phyloP scores from a whole-genome alignment of 2,113 vertebrate genomes.

The Vanacampus margaritifer region DNA sequence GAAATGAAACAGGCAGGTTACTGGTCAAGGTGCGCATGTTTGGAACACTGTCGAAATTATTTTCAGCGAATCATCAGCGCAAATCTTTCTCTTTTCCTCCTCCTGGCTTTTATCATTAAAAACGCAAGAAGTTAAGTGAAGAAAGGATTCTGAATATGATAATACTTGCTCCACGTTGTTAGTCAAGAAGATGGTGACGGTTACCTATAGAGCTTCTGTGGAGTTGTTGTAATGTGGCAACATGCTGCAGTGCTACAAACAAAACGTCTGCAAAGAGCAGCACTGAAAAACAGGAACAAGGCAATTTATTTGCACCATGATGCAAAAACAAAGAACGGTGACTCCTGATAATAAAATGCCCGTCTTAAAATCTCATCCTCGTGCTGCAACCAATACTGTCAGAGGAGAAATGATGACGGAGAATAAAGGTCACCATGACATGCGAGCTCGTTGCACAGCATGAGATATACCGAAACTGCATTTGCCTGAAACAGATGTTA shows the following conservation, averaged over 20 bases:
- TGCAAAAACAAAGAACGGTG: neutral
- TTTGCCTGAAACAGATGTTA: neutral
- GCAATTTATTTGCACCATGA: neutral
- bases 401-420: constrained; percentile 42
- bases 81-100: neutral
- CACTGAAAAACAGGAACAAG: neutral
- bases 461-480: neutral
- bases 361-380: constrained; percentile 27
- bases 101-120: constrained; percentile 50
- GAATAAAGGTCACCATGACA: constrained; percentile 43
- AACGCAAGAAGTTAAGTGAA: constrained; percentile 29
- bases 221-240: constrained; percentile 9
- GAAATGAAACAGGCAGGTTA: constrained; percentile 11
- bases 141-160: constrained; percentile 52
- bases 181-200: constrained; percentile 32
- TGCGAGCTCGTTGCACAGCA: constrained; percentile 25
- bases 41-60: neutral
- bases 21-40: neutral
- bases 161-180: constrained; percentile 39
- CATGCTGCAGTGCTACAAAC: constrained; percentile 13
- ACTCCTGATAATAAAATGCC: constrained; percentile 8
- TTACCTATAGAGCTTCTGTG: constrained; percentile 20
- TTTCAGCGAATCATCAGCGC: neutral
- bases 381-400: constrained; percentile 29
- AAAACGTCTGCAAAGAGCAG: neutral